Conservation (phyloP, 2,113 vertebrate genomes). For the Paradisaea rubra region DNA sequence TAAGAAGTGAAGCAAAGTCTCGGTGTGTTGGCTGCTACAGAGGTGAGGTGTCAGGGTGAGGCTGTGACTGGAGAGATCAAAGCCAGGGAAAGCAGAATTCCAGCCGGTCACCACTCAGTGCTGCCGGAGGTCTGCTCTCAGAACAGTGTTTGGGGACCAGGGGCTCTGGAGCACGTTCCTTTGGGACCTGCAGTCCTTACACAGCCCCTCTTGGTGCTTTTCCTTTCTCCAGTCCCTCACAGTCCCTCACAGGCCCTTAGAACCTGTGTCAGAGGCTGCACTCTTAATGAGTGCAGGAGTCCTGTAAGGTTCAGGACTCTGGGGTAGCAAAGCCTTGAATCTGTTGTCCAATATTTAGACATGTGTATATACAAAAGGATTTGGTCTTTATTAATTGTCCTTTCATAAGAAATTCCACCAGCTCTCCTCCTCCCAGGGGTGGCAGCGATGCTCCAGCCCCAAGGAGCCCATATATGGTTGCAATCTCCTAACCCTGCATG, state of each 20-base stretch:
- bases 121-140: not conserved
- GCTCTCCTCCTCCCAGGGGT: not conserved
- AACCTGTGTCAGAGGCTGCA: not conserved
- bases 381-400: slow-evolving; percentile 9
- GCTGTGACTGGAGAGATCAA: not conserved
- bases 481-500: not conserved
- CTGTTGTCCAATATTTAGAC: slow-evolving; percentile 27
- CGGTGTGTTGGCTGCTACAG: not conserved
- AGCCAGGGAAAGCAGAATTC: not conserved
- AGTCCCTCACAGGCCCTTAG: not conserved
- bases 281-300: not conserved
- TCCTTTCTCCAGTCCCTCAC: not conserved
- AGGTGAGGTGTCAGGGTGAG: not conserved
- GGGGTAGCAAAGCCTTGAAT: not conserved
- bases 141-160: not conserved
- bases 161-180: not conserved
- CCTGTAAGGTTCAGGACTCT: not conserved
- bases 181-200: not conserved
- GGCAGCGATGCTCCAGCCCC: not conserved
- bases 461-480: slow-evolving; percentile 51
- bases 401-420: slow-evolving; percentile 33
- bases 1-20: not conserved
- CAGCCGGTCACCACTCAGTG: not conserved
- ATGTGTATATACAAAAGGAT: slow-evolving; percentile 6
- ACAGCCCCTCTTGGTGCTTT: not conserved